These are phyloP conservation scores for Patella ulyssiponensis DNA, from an alignment of 2,888 invertebrate genomes.

Conservation along the genomic window DNA sequence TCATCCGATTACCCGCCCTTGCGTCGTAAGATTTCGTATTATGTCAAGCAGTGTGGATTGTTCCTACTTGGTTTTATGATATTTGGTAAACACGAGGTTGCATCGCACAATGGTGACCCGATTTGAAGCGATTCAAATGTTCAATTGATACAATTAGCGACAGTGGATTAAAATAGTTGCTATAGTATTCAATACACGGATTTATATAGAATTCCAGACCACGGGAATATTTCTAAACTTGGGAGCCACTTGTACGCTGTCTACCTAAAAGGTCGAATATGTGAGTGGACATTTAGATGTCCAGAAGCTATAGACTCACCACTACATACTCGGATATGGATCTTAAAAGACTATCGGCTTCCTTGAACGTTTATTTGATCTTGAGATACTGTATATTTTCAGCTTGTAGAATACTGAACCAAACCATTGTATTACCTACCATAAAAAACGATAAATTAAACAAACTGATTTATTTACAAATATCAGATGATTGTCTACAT, in stretches of 20 bases:
- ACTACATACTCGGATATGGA: not conserved
- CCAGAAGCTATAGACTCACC: not conserved
- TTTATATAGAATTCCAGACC: too few relatives aligned
- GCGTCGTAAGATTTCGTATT: not conserved
- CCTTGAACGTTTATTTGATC: not conserved
- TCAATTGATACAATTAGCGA: too few relatives aligned
- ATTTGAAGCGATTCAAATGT: too few relatives aligned
- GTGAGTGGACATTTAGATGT: not conserved
- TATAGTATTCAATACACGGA: too few relatives aligned
- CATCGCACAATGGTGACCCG: too few relatives aligned
- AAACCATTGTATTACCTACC: conserved; percentile 29
- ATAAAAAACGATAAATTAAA: conserved; percentile 30
- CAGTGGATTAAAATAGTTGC: too few relatives aligned
- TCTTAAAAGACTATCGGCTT: too few relatives aligned
- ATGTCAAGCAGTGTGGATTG: not conserved
- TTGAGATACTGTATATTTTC: conserved; percentile 18
- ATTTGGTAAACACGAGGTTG: too few relatives aligned
- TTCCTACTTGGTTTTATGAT: not conserved
- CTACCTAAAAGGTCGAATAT: too few relatives aligned
- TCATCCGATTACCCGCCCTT: not conserved
- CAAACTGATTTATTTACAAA: conserved; percentile 41
- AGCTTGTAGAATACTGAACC: conserved; percentile 31
- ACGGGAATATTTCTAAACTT: too few relatives aligned
- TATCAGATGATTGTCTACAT: conserved; percentile 47
- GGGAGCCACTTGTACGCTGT: too few relatives aligned